Evolutionary conservation across 2,113 vertebrate genomes (phyloP), one percentile per base, ranked within the genome.

Genomic region (Rhegmatorhina hoffmannsi): DNA sequence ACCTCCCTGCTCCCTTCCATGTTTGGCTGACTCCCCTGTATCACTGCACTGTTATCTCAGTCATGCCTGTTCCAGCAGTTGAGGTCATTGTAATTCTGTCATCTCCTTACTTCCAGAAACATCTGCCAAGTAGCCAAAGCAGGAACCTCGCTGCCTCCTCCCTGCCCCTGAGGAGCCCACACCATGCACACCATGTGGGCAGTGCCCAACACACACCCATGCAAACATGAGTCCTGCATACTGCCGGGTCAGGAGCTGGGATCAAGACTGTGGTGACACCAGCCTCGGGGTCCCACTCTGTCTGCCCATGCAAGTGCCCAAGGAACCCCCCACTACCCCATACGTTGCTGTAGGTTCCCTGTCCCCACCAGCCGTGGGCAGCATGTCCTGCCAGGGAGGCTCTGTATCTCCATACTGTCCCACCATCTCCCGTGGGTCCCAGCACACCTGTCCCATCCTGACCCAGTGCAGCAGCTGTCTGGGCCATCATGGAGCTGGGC

Each of bases 101-200:
- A 1, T 4, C 62, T 87, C 77, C 50, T 28, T 56, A 28, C 19
- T 81, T 72, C 63, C 53, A 77, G 63, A 86, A 87, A 60, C 2
- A 6, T 68, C 75, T 69, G 49, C 58, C 16, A 21, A 75, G 52
- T 52, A 70, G 29, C 68, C 38, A 28, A 75, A 84, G 24, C 56
- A 56, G 0, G 1, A 62, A 17, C 38, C 9, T 36, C 0, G 0
- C 28, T 34, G 31, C 20, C 33, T 75, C 49, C 69, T 49, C n/a
- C n/a, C 5, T 21, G 33, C 46, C 33, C 13, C 34, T 2, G 3
- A 62, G 52, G 31, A 82, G 19, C 14, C 56, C 49, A 63, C 2
- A 1, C 31, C 9, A 1, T 4, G 23, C 34, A 62, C 24, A 9
- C 29, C 2, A 0, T 10, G 16, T 43, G 21, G 49, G 53, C 69